Evolutionary conservation across 2,113 vertebrate species (phyloP).

Genomic region (Poeciliopsis retropinna): DNA sequence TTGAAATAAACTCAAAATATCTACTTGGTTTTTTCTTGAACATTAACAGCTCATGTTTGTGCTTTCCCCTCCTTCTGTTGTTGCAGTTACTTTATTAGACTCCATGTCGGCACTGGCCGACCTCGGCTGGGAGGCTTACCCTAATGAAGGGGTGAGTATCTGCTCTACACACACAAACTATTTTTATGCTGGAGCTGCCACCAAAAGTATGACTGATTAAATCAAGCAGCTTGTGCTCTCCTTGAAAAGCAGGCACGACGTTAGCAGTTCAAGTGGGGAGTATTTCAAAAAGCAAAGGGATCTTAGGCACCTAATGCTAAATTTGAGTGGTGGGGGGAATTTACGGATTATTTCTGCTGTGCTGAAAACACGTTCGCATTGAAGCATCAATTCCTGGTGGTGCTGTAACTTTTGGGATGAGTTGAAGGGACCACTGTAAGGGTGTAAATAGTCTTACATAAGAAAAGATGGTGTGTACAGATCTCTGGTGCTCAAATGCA

Average conservation of each 20-base stretch:
- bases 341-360: constrained; percentile 74
- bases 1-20: background rate
- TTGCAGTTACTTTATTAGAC: constrained; percentile 85
- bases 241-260: constrained; percentile 9
- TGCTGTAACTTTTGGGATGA: constrained; percentile 41
- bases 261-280: constrained; percentile 33
- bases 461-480: constrained; percentile 27
- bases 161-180: background rate
- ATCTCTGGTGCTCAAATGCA: constrained; percentile 23
- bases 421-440: constrained; percentile 21
- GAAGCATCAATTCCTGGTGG: constrained; percentile 48
- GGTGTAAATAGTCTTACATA: constrained; percentile 54
- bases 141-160: constrained; percentile 84
- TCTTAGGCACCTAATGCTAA: constrained; percentile 63
- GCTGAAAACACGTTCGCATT: constrained; percentile 53
- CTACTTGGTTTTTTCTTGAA: background rate
- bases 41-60: constrained; percentile 22
- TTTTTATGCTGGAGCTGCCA: constrained; percentile 9
- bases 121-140: constrained; percentile 86
- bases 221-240: constrained; percentile 28
- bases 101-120: constrained; percentile 86
- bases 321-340: constrained; percentile 65
- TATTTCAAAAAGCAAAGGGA: constrained; percentile 58
- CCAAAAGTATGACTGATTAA: constrained; percentile 29
- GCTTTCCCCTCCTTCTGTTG: constrained; percentile 25